Percentiles rank a stretch among this genome's conserved stretches.
Evolutionary conservation across 2,113 vertebrate species (phyloP).

Genomic region (Apeltes quadracus): DNA sequence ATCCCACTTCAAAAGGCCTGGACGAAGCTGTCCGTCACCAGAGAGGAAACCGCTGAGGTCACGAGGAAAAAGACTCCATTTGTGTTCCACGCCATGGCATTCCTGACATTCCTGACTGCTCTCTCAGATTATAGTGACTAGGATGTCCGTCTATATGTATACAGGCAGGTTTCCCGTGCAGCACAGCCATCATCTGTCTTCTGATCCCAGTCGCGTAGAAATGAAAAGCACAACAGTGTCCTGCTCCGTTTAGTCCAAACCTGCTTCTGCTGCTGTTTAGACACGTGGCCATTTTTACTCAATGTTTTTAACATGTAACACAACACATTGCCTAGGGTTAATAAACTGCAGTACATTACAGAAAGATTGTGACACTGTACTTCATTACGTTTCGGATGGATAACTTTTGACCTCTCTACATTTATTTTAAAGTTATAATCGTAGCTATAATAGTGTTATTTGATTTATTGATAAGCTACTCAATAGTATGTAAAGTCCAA

Average conservation of each 20-base stretch:
- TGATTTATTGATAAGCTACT: background rate
- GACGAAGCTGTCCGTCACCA: no score
- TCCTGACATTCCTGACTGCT: slow-evolving; percentile 27
- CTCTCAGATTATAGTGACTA: slow-evolving; percentile 27
- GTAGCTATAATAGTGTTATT: no score
- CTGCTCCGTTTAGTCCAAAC: slow-evolving; percentile 50
- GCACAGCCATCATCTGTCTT: slow-evolving; percentile 53
- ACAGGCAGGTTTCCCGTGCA: slow-evolving; percentile 47
- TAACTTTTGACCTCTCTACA: background rate
- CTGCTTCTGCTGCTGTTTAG: slow-evolving; percentile 78
- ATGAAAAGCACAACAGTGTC: slow-evolving; percentile 73
- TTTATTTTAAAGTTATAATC: background rate
- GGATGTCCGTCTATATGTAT: background rate
- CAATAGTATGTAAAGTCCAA: background rate
- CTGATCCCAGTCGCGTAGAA: slow-evolving; percentile 55
- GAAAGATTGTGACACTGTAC: slow-evolving; percentile 8
- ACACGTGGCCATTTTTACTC: slow-evolving; percentile 71
- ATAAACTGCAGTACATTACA: slow-evolving; percentile 76
- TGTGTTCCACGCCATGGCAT: background rate
- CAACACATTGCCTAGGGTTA: slow-evolving; percentile 63
- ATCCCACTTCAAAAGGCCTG: background rate
- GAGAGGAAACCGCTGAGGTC: background rate
- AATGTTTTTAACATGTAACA: slow-evolving; percentile 78
- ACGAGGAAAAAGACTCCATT: background rate
- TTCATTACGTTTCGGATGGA: background rate